Percentiles rank a stretch among this genome's conserved stretches.
phyloP scores from a whole-genome alignment of 2,113 vertebrate species.

The Cyprinodon variegatus region DNA sequence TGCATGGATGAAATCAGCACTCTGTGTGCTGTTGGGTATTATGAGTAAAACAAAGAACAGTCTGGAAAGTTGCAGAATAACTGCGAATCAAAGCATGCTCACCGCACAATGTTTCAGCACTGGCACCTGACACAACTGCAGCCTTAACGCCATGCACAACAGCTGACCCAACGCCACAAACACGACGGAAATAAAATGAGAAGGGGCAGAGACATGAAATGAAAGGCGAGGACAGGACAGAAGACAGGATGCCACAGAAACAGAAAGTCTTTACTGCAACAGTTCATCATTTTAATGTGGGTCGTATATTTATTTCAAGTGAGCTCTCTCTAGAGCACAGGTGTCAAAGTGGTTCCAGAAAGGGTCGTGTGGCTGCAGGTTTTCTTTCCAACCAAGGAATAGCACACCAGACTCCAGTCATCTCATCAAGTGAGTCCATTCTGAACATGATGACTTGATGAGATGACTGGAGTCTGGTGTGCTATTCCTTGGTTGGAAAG shows the following conservation, averaged over 20 bases:
- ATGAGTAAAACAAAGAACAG: conserved; percentile 25
- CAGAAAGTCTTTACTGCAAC: conserved; percentile 26
- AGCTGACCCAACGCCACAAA: conserved; percentile 47
- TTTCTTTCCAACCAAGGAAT: too few species aligned
- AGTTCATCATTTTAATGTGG: background rate
- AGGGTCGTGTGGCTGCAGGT: too few species aligned
- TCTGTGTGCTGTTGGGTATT: conserved; percentile 17
- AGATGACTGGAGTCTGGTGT: too few species aligned
- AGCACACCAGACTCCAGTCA: too few species aligned
- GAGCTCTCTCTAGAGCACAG: too few species aligned
- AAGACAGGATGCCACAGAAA: conserved; percentile 9
- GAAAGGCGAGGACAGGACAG: conserved; percentile 13
- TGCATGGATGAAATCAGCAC: conserved; percentile 39
- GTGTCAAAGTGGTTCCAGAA: too few species aligned
- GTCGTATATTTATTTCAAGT: too few species aligned
- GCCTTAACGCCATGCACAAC: conserved; percentile 33
- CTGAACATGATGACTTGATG: too few species aligned
- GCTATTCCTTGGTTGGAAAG: too few species aligned
- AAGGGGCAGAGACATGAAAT: conserved; percentile 18
- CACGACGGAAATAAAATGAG: conserved; percentile 25
- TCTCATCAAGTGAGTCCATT: too few species aligned
- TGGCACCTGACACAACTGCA: conserved; percentile 65
- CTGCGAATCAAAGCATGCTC: conserved; percentile 72
- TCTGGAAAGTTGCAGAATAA: conserved; percentile 32
- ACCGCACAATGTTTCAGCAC: conserved; percentile 72